Percentiles rank a stretch among this genome's conserved stretches.
These are phyloP conservation scores for Brachyptera risi DNA, from an alignment of 2,888 invertebrate genomes.

Conservation along the genomic window DNA sequence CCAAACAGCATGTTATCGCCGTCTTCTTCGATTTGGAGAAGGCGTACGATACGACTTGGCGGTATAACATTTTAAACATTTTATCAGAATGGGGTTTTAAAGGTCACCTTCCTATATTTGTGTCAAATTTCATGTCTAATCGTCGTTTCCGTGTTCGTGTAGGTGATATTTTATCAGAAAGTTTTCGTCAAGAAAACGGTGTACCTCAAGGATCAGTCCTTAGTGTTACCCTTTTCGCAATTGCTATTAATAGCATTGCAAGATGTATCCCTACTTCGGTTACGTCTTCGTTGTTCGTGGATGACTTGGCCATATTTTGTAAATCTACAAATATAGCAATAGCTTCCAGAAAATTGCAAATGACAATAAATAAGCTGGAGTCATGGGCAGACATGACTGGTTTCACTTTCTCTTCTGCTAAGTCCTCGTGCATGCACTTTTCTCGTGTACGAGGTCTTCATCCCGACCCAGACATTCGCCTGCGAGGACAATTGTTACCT, in stretches of 20 bases:
- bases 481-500: conserved; percentile 2
- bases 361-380: conserved; percentile 8
- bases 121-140: conserved; percentile 23
- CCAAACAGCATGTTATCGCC: conserved; percentile 32
- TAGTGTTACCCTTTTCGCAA: conserved; percentile 18
- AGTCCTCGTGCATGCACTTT: conserved; percentile 19
- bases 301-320: conserved; percentile 20
- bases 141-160: conserved; percentile 11
- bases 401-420: conserved; percentile 14
- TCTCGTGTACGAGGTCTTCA: neutral
- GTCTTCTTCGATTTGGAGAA: conserved; percentile 33
- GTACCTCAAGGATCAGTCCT: conserved; percentile 28
- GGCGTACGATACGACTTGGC: conserved; percentile 33
- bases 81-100: conserved; percentile 28
- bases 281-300: conserved; percentile 15
- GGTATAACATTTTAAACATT: conserved; percentile 26
- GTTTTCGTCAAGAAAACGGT: conserved; percentile 14
- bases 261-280: conserved; percentile 1
- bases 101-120: conserved; percentile 30
- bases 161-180: conserved; percentile 11
- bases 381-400: conserved; percentile 10
- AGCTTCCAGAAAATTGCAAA: neutral
- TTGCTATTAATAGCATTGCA: conserved; percentile 21
- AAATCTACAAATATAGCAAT: neutral
- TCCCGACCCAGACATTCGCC: conserved; percentile 4